These are phyloP conservation scores for Bombycilla garrulus DNA, from an alignment of 2,113 vertebrate species.

Conservation along the genomic window DNA sequence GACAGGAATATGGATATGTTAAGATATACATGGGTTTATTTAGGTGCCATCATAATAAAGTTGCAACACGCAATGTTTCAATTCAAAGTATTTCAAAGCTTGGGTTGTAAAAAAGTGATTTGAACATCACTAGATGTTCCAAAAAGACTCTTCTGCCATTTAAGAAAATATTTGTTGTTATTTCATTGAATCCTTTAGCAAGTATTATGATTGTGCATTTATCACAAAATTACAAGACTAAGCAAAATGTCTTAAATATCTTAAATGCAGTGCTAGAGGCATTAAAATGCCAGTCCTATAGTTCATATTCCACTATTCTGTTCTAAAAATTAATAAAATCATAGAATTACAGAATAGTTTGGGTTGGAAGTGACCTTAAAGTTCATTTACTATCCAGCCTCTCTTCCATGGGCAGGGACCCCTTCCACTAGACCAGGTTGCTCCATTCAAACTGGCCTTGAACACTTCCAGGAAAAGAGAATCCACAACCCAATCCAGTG, in stretches of 20 bases:
- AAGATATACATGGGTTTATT: neutral
- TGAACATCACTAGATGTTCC: neutral
- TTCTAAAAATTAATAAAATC: neutral
- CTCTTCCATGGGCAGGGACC: neutral
- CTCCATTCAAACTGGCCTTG: neutral
- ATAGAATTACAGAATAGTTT: neutral
- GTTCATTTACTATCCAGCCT: neutral
- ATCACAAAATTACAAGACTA: neutral
- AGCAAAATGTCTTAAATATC: neutral
- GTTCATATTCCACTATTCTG: neutral
- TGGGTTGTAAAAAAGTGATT: neutral
- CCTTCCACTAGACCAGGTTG: neutral
- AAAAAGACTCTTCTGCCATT: neutral
- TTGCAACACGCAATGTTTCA: neutral
- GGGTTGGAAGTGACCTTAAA: neutral
- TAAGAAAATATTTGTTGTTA: neutral
- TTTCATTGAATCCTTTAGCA: neutral
- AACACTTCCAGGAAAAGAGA: neutral
- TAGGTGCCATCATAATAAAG: neutral
- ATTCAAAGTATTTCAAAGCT: neutral
- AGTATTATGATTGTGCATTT: neutral
- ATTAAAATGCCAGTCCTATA: neutral
- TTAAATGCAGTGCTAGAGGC: neutral
- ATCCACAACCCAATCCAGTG: neutral
- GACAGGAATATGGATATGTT: neutral